Conservation (phyloP, 2,113 vertebrate species). For the Glareola pratincola region DNA sequence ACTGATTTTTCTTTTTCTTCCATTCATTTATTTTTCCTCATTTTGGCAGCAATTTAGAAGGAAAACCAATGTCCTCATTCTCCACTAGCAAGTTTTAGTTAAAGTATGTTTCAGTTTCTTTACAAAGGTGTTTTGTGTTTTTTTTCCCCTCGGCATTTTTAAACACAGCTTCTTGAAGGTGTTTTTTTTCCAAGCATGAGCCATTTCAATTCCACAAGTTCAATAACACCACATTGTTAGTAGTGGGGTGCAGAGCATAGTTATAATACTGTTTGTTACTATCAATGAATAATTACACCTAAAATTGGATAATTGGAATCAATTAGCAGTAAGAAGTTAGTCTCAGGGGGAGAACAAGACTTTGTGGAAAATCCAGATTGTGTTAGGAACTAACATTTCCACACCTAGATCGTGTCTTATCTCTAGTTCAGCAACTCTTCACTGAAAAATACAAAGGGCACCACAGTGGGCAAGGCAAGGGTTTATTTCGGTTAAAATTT, state of each 20-base stretch:
- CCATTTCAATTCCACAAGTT: neutral
- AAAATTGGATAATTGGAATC: conserved; percentile 32
- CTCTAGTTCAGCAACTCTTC: neutral
- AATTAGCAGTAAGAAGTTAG: conserved; percentile 25
- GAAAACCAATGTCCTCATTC: neutral
- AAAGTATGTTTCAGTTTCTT: neutral
- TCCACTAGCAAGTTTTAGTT: conserved; percentile 20
- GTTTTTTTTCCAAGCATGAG: neutral
- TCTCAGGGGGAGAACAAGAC: neutral
- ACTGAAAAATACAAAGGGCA: neutral
- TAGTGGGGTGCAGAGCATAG: neutral
- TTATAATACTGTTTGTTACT: conserved; percentile 15
- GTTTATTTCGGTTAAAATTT: neutral
- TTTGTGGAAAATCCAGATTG: neutral
- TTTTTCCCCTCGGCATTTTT: neutral
- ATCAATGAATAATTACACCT: conserved; percentile 42
- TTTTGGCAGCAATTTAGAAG: conserved; percentile 16
- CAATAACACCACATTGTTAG: neutral
- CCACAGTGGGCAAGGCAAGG: neutral
- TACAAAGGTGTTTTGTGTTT: neutral
- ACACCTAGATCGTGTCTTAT: neutral
- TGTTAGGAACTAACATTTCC: neutral
- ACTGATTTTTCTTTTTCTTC: conserved; percentile 2
- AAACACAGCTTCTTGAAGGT: neutral
- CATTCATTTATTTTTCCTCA: neutral